These are phyloP conservation scores for Cryptotis parvus DNA, from an alignment of 2,113 vertebrate species.

Conservation along the genomic window DNA sequence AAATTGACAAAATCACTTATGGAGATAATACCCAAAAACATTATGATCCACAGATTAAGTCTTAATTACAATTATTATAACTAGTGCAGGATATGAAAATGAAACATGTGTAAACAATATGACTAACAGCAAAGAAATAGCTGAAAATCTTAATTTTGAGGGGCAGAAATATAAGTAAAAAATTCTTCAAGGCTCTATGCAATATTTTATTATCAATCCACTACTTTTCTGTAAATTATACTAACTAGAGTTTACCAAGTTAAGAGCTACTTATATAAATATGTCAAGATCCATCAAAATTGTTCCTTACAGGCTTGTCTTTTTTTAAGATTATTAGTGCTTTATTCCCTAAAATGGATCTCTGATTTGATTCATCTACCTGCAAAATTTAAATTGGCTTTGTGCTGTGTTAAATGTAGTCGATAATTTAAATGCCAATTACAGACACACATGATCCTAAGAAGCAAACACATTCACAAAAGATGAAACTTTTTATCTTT, in stretches of 20 bases:
- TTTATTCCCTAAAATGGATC: conserved; percentile 48
- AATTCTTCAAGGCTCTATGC: neutral
- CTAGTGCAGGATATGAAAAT: conserved; percentile 11
- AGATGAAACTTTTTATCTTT: neutral
- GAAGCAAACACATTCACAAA: conserved; percentile 40
- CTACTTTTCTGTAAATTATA: neutral
- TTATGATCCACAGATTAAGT: conserved; percentile 37
- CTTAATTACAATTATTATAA: neutral
- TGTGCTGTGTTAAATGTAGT: neutral
- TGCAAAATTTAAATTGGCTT: conserved; percentile 59
- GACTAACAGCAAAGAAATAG: neutral
- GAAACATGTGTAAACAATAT: neutral
- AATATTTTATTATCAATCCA: conserved; percentile 29
- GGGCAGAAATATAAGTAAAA: neutral
- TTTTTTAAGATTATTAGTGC: neutral
- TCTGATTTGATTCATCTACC: neutral
- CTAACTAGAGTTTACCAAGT: neutral
- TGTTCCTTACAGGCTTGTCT: neutral
- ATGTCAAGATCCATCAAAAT: conserved; percentile 25
- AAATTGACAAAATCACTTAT: conserved; percentile 2
- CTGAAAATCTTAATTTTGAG: conserved; percentile 15
- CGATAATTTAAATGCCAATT: conserved; percentile 36
- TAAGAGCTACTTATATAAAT: neutral
- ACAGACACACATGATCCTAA: conserved; percentile 5
- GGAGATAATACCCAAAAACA: conserved; percentile 18